These are phyloP conservation scores for Triplophysa tibetana DNA, from an alignment of 2,113 vertebrate species.

Conservation along the genomic window DNA sequence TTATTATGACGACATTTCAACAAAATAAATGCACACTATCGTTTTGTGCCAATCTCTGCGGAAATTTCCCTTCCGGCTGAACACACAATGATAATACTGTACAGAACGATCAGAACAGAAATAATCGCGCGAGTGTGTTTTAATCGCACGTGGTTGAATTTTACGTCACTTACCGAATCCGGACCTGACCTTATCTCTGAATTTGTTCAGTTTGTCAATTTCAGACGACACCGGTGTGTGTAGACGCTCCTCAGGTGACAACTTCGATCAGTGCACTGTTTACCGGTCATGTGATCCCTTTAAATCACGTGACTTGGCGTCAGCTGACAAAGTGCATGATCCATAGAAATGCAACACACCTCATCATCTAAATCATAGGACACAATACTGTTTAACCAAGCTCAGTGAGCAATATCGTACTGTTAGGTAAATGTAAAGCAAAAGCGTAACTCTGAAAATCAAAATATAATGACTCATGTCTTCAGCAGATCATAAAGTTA, in stretches of 20 bases:
- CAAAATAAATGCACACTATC: not conserved
- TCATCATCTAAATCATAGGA: no score
- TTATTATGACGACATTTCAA: no score
- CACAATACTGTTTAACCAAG: no score
- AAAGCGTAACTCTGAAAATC: not conserved
- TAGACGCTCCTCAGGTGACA: not conserved
- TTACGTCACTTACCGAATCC: not conserved
- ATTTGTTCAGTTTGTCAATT: not conserved
- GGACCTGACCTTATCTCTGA: not conserved
- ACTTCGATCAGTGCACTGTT: not conserved
- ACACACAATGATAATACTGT: not conserved
- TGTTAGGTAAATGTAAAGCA: not conserved
- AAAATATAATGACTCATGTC: no score
- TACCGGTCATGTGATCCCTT: not conserved
- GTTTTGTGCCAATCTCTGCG: no score
- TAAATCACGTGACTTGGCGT: slow-evolving; percentile 1
- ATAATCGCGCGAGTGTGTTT: no score
- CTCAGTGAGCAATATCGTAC: no score
- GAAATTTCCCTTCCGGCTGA: not conserved
- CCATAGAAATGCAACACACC: no score
- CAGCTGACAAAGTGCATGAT: not conserved
- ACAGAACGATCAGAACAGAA: not conserved
- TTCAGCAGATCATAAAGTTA: no score
- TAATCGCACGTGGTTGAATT: no score
- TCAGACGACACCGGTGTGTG: not conserved